Evolutionary conservation across 2,797 vertebrate genomes (phyloP), one percentile per base, ranked within the genome.

Genomic region (Gastrophryne carolinensis): DNA sequence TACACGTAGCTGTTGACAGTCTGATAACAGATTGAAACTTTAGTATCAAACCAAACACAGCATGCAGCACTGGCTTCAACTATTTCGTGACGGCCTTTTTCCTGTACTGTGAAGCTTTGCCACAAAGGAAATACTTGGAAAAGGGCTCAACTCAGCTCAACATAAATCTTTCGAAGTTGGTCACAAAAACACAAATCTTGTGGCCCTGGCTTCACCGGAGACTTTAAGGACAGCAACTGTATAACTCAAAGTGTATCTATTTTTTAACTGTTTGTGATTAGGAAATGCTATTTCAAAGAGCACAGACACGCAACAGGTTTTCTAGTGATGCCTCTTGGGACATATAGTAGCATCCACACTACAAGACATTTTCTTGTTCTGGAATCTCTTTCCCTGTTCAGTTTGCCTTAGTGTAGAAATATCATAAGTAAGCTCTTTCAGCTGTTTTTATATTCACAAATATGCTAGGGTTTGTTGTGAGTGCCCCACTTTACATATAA

Each of bases 101-200:
- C 75, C 75, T 78, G 75, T 72, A 41, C 60, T 78, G 60, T 72
- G 75, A 72, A 71, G 68, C 41, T 5, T 32, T 72, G 75, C 60
- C 75, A 78, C 53, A 23, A 41, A 78, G 75, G 75, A 78, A 78
- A 78, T 78, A 78, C 56, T 78, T 78, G 69, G 61, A 60, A 75
- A 77, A 78, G 21, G 50, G 34, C 68, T 72, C 68, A 65, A 49
- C 68, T 66, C 61, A 72, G 34, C 67, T 57, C 60, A 72, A 66
- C 68, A 72, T 78, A 78, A 78, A 78, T 78, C 67, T 71, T 49
- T 78, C 61, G 37, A 66, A 60, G 29, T 72, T 72, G 68, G 75
- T 78, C 57, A 3, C 75, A 72, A 57, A 78, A 72, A 78, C 62
- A 72, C 58, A 78, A 78, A 73, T 65, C 58, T 53, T 66, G 49